Base-by-base conservation (phyloP, 2,888 invertebrate species). In the Melolontha melolontha region DNA sequence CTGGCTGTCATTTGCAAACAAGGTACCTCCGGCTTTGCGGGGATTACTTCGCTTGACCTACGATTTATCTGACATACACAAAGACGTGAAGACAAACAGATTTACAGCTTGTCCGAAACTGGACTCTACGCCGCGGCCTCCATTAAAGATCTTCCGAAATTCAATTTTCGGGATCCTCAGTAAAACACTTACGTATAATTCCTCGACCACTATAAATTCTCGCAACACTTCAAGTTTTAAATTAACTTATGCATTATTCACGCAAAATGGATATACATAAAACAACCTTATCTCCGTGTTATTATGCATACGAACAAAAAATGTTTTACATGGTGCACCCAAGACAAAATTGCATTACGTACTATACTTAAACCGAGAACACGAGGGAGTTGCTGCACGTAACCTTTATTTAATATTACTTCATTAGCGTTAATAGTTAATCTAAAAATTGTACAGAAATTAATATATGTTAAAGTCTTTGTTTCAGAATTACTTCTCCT, bases 11-110 rank as follows among this genome's bases (percentile, higher is more conserved):
- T 52, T 65, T 42, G 52, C 65, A 65, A 68, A 65, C 62, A 65
- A 51, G 59, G 51, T 59, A 64, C 68, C 59, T 59, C 59, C 34
- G 62, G 65, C 65, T 65, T 65, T 65, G 40, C 14, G 17, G 59
- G 59, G 44, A 59, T 59, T 59, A 59, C 59, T 59, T 47, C 59
- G 59, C 59, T 59, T 59, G 59, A 59, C 59, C 59, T 42, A 27
- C 59, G 44, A 59, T 59, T 59, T 59, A 59, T 29, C 29, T 44
- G 59, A 55, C 40, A 17, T 40, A 16, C 8, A 59, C 59, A 59
- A 59, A 59, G 59, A 59, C 59, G 22, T 34, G 59, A 59, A 59
- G 59, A 59, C 44, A 59, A 59, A 59, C 59, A 59, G 59, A 44
- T 59, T 59, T 59, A 29, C 44, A 59, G 59, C 29, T 44, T 29